A percentile compares a stretch with the other conserved stretches of the same genome.
These are phyloP conservation scores for Drosophila nikananu DNA, from an alignment of 1,140 invertebrate genomes.

Conservation along the genomic window DNA sequence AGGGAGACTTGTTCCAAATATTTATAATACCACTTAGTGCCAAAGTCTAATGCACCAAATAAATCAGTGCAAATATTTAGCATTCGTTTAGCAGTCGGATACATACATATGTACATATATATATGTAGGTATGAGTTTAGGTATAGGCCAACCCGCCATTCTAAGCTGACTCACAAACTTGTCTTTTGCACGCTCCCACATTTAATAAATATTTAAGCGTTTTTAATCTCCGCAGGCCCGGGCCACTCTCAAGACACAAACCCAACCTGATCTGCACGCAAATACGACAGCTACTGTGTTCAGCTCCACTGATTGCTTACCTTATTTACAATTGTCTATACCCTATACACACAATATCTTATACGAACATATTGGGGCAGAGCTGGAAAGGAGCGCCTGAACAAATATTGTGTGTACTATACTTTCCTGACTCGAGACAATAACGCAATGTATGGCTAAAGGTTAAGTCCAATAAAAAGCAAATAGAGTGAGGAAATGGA, in stretches of 20 bases:
- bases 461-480: conserved; percentile 25
- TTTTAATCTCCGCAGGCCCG: conserved; percentile 63
- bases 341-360: conserved; percentile 46
- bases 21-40: conserved; percentile 73
- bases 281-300: conserved; percentile 69
- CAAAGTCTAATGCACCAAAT: conserved; percentile 74
- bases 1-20: conserved; percentile 58
- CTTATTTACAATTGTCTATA: conserved; percentile 58
- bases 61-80: conserved; percentile 81
- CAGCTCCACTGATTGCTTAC: conserved; percentile 52
- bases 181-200: conserved; percentile 78
- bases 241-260: conserved; percentile 38
- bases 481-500: neutral
- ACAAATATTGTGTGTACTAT: conserved; percentile 59
- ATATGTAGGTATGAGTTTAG: neutral
- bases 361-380: conserved; percentile 18
- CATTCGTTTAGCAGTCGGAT: conserved; percentile 71
- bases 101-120: neutral
- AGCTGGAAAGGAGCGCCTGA: conserved; percentile 59
- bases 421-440: conserved; percentile 48
- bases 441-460: neutral
- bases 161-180: conserved; percentile 76
- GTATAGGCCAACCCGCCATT: conserved; percentile 23
- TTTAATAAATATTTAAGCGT: conserved; percentile 82
- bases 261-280: conserved; percentile 35